Base-by-base conservation (phyloP, 2,113 vertebrate genomes). In the Epinephelus fuscoguttatus region DNA sequence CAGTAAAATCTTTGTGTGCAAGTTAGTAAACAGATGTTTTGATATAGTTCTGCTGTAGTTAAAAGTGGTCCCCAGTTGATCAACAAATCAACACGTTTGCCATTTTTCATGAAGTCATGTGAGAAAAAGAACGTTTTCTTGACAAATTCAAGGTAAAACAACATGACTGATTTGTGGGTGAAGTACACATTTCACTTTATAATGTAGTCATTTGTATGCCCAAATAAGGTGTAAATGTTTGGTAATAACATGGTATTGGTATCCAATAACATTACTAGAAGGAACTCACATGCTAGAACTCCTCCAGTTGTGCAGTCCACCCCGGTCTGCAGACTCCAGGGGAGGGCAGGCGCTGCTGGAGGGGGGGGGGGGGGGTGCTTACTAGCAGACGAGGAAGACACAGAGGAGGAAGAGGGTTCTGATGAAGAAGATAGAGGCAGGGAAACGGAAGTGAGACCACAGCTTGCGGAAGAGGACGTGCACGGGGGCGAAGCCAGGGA, bases 221-320 rank as follows among this genome's bases (percentile, higher is more conserved):
- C 40, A 42, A 10, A 10, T 2, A 9, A 11, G 40, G 8, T 42
- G 40, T 42, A 11, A 42, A 9, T 42, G 40, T 42, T 42, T 42
- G 8, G 11, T 50, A 15, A 50, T 50, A 17, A 50, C 15, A 18
- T 17, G 15, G 14, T 56, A 40, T 7, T n/a, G n/a, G n/a, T n/a
- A n/a, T n/a, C n/a, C n/a, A n/a, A n/a, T n/a, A n/a, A 11, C 11
- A 60, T 10, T 1, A 15, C 3, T 15, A 15, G 14, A 53, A 13
- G 7, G 2, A n/a, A 96, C 97, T 96, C 83, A 98, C 97, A 90
- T 82, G 97, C 97, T 62, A 98, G 87, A 60, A 98, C 97, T 0
- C 97, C 97, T 30, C 97, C 97, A 55, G 97, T 97, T 18, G 97
- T 96, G 64, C 97, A 98, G 94, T 98, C 97, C 59, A 98, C 96